Evolutionary conservation across 2,113 vertebrate species (phyloP).

Genomic region (Phoenicopterus ruber): DNA sequence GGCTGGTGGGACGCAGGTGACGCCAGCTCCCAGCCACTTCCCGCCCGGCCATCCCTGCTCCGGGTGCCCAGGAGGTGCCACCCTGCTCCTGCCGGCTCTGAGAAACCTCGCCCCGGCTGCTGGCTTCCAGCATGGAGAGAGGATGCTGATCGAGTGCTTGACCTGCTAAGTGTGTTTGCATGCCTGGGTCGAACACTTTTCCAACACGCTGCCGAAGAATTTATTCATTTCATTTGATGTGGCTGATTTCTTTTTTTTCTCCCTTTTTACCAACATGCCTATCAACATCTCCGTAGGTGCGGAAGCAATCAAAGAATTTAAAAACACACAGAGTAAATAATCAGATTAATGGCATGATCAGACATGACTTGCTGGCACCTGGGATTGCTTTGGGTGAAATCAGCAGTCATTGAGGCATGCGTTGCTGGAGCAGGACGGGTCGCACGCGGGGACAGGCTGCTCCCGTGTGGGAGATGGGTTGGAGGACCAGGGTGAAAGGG

Average conservation of each 20-base stretch:
- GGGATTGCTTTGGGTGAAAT: not conserved
- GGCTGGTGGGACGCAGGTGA: not conserved
- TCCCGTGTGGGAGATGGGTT: not conserved
- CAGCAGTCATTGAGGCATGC: not conserved
- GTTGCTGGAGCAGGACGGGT: not conserved
- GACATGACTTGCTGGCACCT: not conserved
- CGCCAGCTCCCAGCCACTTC: not conserved
- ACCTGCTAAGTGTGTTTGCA: not conserved
- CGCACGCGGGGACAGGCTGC: not conserved
- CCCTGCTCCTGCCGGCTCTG: not conserved
- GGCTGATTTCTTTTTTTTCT: not conserved
- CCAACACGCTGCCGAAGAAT: not conserved
- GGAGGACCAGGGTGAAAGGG: not conserved
- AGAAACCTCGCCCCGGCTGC: rapidly evolving
- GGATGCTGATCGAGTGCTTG: not conserved
- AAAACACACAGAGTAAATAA: not conserved
- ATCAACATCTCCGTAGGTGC: not conserved
- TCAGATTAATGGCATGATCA: not conserved
- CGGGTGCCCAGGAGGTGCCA: not conserved
- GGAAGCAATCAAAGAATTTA: not conserved
- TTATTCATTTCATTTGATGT: not conserved
- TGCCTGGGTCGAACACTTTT: not conserved
- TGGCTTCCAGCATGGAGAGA: not conserved
- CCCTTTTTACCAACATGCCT: not conserved
- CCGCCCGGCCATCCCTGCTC: not conserved